Evolutionary conservation across 2,888 invertebrate genomes (phyloP), one percentile per base, ranked within the genome.

Genomic region (Leptinotarsa peninsularis): DNA sequence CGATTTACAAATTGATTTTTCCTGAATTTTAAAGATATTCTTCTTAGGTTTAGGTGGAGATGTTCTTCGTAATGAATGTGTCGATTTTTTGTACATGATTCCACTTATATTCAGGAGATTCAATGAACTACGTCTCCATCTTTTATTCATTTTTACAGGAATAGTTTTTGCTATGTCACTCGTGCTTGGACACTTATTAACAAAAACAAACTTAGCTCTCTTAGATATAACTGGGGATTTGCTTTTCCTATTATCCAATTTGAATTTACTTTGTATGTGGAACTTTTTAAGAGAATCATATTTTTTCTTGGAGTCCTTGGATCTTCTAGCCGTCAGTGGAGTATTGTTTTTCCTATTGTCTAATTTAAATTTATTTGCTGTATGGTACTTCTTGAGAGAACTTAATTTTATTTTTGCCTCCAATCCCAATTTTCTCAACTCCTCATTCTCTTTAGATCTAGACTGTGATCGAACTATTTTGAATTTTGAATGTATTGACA

Each of bases 61-160:
- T 27, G 81, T 73, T 78, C 79, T 84, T 66, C 77, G 82, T 56
- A 86, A 78, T 49, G 82, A 80, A 78, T 83, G 83, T 60, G 82
- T 82, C 15, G 86, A 84, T 73, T 84, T 86, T 74, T 82, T 85
- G 75, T 86, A 86, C 54, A 86, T 71, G 49, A 83, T 81, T 15
- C 86, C 87, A 77, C 83, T 83, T 27, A 86, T 86, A 66, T 85
- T 85, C 13, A 86, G 79, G 33, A 84, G 73, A 77, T 78, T 81
- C 50, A 79, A 73, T 66, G 63, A 63, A n/a, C n/a, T 63, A 4
- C 2, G 17, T n/a, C 17, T 63, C n/a, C 78, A 58, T 21, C 33
- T 82, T 72, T 69, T 80, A 13, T 76, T 76, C 18, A 58, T 52
- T 73, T 67, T 74, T 23, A 71, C 18, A 10, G 72, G 75, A 58